These are phyloP conservation scores for Rhineura floridana DNA, from an alignment of 2,113 vertebrate species.

Conservation along the genomic window DNA sequence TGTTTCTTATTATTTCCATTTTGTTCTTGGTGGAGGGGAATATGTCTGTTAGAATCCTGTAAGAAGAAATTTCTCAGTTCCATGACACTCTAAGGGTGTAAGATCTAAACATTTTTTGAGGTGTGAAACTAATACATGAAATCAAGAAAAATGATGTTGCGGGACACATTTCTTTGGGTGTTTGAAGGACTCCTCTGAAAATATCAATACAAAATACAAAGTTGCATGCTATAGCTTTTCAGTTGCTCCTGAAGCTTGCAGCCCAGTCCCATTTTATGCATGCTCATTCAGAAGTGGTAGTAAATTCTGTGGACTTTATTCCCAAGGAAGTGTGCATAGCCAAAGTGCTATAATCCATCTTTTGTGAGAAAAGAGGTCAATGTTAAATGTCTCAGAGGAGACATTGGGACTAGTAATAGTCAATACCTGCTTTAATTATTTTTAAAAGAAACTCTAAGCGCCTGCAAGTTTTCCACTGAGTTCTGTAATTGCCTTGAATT, in stretches of 20 bases:
- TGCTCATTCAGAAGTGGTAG: background rate
- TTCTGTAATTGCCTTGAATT: slow-evolving; percentile 11
- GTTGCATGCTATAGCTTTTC: background rate
- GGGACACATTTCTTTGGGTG: background rate
- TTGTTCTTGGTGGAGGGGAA: slow-evolving; percentile 24
- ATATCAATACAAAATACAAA: background rate
- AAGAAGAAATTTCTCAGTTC: fast-evolving
- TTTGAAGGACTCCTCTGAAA: slow-evolving; percentile 6
- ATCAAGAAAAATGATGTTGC: background rate
- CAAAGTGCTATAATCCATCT: background rate
- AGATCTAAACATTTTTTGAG: background rate
- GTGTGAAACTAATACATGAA: background rate
- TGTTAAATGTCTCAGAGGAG: background rate
- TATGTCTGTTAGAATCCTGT: background rate
- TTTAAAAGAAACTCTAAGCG: slow-evolving; percentile 6
- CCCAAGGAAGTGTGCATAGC: background rate
- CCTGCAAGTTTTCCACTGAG: background rate
- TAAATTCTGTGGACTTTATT: background rate
- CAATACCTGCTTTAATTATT: background rate
- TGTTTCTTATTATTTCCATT: slow-evolving; percentile 22
- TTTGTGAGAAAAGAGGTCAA: slow-evolving; percentile 4
- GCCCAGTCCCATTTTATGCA: background rate
- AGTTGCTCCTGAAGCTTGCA: background rate
- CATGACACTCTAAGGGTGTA: background rate
- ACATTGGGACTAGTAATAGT: background rate